These are phyloP conservation scores for Gonioctena quinquepunctata DNA, from an alignment of 1,140 invertebrate genomes.

Conservation along the genomic window DNA sequence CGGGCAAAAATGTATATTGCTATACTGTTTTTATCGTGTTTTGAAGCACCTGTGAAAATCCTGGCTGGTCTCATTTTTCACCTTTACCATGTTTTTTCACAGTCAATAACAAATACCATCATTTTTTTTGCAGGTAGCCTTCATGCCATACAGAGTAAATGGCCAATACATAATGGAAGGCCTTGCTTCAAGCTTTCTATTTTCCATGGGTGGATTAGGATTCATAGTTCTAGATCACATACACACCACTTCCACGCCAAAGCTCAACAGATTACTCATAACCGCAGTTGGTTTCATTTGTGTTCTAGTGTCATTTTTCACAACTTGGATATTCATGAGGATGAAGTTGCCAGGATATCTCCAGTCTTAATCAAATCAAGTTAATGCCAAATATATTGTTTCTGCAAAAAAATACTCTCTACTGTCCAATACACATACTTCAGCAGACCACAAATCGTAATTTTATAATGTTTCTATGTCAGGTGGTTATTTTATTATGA, in stretches of 20 bases:
- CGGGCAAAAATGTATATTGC: too few relatives aligned
- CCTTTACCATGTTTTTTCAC: too few relatives aligned
- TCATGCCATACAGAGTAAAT: constrained; percentile 98
- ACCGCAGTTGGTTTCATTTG: constrained; percentile 92
- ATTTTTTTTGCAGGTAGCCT: constrained; percentile 76
- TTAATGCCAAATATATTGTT: too few relatives aligned
- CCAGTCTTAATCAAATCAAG: constrained; percentile 64
- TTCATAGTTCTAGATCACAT: constrained; percentile 96
- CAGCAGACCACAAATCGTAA: too few relatives aligned
- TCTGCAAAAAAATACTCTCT: too few relatives aligned
- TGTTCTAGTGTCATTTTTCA: constrained; percentile 92
- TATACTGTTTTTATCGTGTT: too few relatives aligned
- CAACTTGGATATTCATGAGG: constrained; percentile 98
- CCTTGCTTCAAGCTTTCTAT: constrained; percentile 93
- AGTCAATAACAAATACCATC: not conserved
- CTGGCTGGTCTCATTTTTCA: too few relatives aligned
- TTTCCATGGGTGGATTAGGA: constrained; percentile 92
- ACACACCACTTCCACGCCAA: constrained; percentile 87
- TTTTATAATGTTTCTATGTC: too few relatives aligned
- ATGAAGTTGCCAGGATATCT: constrained; percentile 93
- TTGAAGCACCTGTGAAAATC: too few relatives aligned
- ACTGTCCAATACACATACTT: too few relatives aligned
- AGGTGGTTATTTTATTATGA: too few relatives aligned
- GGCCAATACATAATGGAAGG: constrained; percentile 99
- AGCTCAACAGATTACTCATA: constrained; percentile 89